Evolutionary conservation across 2,113 vertebrate genomes (phyloP), one percentile per base, ranked within the genome.

Genomic region (Fulmarus glacialis): DNA sequence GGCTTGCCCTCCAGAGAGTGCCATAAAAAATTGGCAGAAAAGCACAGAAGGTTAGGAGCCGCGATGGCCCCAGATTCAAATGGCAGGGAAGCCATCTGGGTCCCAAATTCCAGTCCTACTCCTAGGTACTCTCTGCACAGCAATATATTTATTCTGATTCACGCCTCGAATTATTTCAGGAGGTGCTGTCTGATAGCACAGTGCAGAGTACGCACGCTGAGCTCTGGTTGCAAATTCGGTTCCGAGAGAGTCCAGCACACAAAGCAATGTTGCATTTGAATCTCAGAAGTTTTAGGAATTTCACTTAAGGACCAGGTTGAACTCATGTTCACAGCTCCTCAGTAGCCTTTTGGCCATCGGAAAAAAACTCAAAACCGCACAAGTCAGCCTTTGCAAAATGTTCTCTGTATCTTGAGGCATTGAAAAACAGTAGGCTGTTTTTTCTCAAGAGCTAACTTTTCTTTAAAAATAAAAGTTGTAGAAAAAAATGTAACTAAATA

Each of bases 51-150:
- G 90, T 95, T 92, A 93, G 96, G 89, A 90, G 72, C n/a, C 7
- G 58, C 2, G 1, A 78, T 89, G 88, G 94, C 64, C 97, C 52
- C 50, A 89, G 82, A 96, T 87, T 98, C 96, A 97, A 97, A 96
- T 22, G 79, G 91, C 93, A 95, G 95, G 70, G 72, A 96, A 97
- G 96, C 97, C 97, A 98, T 97, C 97, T 77, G 77, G 95, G 97
- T 89, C 95, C 91, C 96, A 93, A 97, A 97, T 98, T 98, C 98
- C 96, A 96, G 95, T 90, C 92, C 96, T 97, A 94, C 88, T 72
- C 80, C 94, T 90, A 75, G 92, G 93, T 91, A 97, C 58, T 96
- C 77, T 94, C 93, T 96, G 56, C 32, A 58, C 96, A 97, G 77
- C 43, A 77, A 68, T 83, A 94, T 71, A 88, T 98, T 97, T 97